Evolutionary conservation across 92 coral and sea anemone genomes (phyloP), one percentile per base, ranked within the genome.

Genomic region (Plumapathes pennacea): DNA sequence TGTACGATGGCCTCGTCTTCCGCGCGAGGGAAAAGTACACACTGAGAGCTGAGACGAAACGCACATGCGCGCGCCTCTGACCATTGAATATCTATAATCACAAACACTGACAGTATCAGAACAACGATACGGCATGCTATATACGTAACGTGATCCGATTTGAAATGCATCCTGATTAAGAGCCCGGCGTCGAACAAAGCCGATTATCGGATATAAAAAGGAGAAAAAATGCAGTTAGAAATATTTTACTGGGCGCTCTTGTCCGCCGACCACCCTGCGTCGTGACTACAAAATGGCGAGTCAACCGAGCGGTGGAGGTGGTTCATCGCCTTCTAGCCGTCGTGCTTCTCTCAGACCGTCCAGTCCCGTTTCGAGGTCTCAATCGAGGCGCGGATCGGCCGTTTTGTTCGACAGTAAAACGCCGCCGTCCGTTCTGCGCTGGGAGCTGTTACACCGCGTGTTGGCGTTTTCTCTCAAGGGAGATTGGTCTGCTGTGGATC

Each of bases 401-500:
- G 80, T 77, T 24, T 46, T 80, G 25, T 56, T 82, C 22, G 95
- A 87, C 34, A 80, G 76, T 51, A 84, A 82, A 56, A 60, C 78
- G 10, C 83, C 89, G 4, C 95, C 95, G 21, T 81, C 89, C 0
- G 34, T 87, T 5, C 47, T 87, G 36, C 61, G 79, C 67, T 62
- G 84, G 76, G 95, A 87, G 46, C 61, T 87, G 21, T 30, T 77
- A 32, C 76, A 73, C 49, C 89, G 95, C 24, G 77, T 87, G 24
- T 37, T 87, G 51, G 54, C 83, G 22, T 63, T 82, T 31, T 75
- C 95, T 8, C 12, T 72, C 27, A 87, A 87, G 53, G 84, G 83
- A 31, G 95, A 87, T 8, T 87, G 95, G 95, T 67, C 85, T 0
- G 89, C 89, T 0, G 95, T 87, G 32, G 95, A 83, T 19, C 95